Evolutionary conservation across 2,113 vertebrate species (phyloP).

Genomic region (Atractosteus spatula): DNA sequence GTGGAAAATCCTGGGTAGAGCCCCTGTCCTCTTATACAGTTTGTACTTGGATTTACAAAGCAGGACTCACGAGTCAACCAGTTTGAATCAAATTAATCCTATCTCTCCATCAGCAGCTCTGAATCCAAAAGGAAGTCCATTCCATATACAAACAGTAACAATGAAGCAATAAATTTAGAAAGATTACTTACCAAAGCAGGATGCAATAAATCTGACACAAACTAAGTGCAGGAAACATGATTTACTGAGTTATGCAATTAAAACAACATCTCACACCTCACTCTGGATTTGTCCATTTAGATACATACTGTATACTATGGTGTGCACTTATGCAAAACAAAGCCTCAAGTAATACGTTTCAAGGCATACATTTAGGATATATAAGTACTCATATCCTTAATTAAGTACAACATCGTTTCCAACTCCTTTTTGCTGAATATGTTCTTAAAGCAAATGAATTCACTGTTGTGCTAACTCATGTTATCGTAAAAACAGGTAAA

Average conservation of each 20-base stretch:
- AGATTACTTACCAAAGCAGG: background rate
- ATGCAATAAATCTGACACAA: conserved; percentile 6
- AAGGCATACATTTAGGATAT: background rate
- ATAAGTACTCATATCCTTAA: too few relatives aligned
- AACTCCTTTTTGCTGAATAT: too few relatives aligned
- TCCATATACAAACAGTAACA: background rate
- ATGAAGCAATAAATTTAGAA: conserved; percentile 11
- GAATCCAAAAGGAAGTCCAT: background rate
- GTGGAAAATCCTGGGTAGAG: too few relatives aligned
- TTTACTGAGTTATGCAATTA: background rate
- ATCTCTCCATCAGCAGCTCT: background rate
- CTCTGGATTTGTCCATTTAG: too few relatives aligned
- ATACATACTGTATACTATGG: background rate
- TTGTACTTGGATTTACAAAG: too few relatives aligned
- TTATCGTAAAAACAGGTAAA: too few relatives aligned
- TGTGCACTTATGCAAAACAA: background rate
- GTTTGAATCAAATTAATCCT: background rate
- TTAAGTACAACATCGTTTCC: too few relatives aligned
- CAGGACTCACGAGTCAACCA: background rate
- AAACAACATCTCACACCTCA: background rate
- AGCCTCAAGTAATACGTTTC: background rate
- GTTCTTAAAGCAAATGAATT: too few relatives aligned
- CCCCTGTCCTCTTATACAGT: too few relatives aligned
- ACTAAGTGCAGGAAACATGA: background rate
- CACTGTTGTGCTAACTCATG: too few relatives aligned